Conservation (phyloP, 1,140 invertebrate genomes). For the Ceratina australensis region DNA sequence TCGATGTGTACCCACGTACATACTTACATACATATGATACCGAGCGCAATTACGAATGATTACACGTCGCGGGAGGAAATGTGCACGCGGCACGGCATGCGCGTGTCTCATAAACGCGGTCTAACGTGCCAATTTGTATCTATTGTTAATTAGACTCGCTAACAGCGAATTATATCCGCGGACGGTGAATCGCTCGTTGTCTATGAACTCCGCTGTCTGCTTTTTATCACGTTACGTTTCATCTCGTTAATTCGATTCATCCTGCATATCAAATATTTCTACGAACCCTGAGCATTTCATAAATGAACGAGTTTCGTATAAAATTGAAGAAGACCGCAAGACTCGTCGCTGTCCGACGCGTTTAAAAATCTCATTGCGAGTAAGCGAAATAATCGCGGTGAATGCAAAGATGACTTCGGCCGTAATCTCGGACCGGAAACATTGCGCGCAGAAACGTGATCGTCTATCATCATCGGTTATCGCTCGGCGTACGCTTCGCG, state of each 20-base stretch:
- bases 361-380: too few species aligned
- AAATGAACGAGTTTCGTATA: too few species aligned
- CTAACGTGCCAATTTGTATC: constrained; percentile 54
- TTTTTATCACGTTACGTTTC: constrained; percentile 15
- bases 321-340: too few species aligned
- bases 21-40: not conserved
- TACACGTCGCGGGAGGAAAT: constrained; percentile 45
- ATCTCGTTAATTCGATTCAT: not conserved
- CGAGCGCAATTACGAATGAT: constrained; percentile 51
- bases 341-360: too few species aligned
- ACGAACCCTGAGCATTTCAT: not conserved
- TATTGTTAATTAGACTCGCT: constrained; percentile 56
- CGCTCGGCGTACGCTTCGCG: not conserved
- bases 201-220: not conserved
- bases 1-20: too few species aligned
- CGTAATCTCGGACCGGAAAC: constrained; percentile 30
- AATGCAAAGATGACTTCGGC: constrained; percentile 20
- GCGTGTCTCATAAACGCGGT: constrained; percentile 46
- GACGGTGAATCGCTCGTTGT: constrained; percentile 10
- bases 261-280: not conserved
- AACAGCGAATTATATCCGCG: constrained; percentile 52
- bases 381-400: too few species aligned
- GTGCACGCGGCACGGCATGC: constrained; percentile 35
- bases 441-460: constrained; percentile 17
- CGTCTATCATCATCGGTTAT: constrained; percentile 35